Evolutionary conservation across 2,113 vertebrate species (phyloP).

Genomic region (Chaetodon auriga): DNA sequence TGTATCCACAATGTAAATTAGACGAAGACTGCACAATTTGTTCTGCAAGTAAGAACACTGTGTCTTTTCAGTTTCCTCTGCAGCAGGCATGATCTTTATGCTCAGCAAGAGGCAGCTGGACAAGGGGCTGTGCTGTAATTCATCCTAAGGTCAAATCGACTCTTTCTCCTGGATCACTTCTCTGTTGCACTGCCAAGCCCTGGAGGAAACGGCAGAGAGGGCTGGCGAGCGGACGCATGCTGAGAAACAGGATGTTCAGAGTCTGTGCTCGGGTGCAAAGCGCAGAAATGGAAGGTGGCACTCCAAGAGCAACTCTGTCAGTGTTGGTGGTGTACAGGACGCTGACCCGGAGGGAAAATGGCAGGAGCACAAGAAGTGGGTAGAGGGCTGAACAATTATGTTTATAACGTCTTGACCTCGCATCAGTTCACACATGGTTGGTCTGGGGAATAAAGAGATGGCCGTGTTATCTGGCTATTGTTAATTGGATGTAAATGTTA

Average conservation of each 20-base stretch:
- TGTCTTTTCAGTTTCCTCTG: slow-evolving; percentile 48
- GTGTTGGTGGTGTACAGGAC: slow-evolving; percentile 44
- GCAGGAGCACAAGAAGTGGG: slow-evolving; percentile 63
- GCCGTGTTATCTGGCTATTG: slow-evolving; percentile 58
- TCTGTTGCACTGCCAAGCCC: slow-evolving; percentile 65
- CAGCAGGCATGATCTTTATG: slow-evolving; percentile 44
- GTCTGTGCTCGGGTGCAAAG: slow-evolving; percentile 48
- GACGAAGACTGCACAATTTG: slow-evolving; percentile 61
- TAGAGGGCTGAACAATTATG: slow-evolving; percentile 70
- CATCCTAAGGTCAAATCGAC: slow-evolving; percentile 66
- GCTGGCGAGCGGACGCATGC: slow-evolving; percentile 52
- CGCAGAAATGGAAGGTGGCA: slow-evolving; percentile 73
- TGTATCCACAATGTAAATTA: slow-evolving; percentile 62
- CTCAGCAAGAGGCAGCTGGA: slow-evolving; percentile 45
- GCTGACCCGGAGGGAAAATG: slow-evolving; percentile 58
- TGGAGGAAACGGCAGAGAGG: slow-evolving; percentile 45
- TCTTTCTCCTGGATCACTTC: slow-evolving; percentile 72
- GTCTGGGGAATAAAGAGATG: slow-evolving; percentile 39
- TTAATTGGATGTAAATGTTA: slow-evolving; percentile 83
- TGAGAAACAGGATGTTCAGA: slow-evolving; percentile 67
- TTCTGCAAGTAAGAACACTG: slow-evolving; percentile 34
- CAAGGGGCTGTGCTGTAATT: slow-evolving; percentile 61
- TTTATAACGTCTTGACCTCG: slow-evolving; percentile 58
- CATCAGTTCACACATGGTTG: slow-evolving; percentile 61
- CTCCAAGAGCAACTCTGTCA: slow-evolving; percentile 44